Percentiles rank a stretch among this genome's conserved stretches.
Evolutionary conservation across 2,888 invertebrate genomes (phyloP).

Genomic region (Diabrotica balteata): DNA sequence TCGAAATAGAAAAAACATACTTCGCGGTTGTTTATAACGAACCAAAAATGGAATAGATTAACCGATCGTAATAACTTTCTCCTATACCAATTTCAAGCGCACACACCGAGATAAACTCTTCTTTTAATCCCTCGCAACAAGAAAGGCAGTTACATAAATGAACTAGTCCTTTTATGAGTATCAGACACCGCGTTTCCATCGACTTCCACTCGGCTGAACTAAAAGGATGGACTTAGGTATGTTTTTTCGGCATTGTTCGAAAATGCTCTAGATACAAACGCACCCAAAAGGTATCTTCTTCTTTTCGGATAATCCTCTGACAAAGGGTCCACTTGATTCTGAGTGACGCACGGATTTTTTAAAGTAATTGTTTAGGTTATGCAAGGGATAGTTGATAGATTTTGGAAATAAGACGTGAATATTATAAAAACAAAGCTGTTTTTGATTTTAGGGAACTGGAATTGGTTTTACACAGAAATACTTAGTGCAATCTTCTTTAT

Average conservation of each 20-base stretch:
- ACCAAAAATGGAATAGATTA: no score
- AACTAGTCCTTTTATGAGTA: conserved; percentile 32
- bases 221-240: conserved; percentile 52
- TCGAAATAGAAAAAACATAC: no score
- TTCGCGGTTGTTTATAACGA: no score
- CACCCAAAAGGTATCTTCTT: conserved; percentile 35
- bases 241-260: conserved; percentile 37
- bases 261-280: conserved; percentile 34
- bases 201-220: conserved; percentile 56
- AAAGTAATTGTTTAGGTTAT: conserved; percentile 14
- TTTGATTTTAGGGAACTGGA: no score
- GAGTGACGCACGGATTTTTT: conserved; percentile 29
- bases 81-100: no score
- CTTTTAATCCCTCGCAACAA: conserved; percentile 11
- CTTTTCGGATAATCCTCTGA: conserved; percentile 40
- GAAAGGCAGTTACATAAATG: conserved; percentile 38
- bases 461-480: no score
- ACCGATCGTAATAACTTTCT: no score
- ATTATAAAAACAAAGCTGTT: no score
- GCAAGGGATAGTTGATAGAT: not conserved
- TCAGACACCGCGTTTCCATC: conserved; percentile 50
- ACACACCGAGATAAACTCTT: not conserved
- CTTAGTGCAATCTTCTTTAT: no score
- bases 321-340: conserved; percentile 37
- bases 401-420: no score